A percentile compares a stretch with the other conserved stretches of the same genome.
Conservation (phyloP, 2,113 vertebrate genomes). For the Sarotherodon lohbergeri region DNA sequence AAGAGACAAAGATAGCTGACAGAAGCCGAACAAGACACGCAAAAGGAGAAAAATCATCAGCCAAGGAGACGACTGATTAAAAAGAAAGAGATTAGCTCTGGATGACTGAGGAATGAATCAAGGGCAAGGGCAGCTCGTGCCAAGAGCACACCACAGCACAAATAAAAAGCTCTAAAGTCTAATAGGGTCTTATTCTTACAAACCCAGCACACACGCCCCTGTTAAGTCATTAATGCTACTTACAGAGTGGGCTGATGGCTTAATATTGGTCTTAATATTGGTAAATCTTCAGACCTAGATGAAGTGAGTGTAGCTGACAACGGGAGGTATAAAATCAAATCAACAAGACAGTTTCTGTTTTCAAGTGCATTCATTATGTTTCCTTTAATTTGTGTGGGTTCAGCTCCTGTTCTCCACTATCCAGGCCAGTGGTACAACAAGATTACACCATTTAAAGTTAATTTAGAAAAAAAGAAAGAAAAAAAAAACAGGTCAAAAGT, state of each 20-base stretch:
- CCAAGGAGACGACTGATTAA: slow-evolving; percentile 40
- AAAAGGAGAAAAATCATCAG: slow-evolving; percentile 2
- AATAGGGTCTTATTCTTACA: background rate
- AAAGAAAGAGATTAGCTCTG: slow-evolving; percentile 49
- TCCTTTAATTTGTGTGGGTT: background rate
- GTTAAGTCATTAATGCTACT: background rate
- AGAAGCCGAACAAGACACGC: background rate
- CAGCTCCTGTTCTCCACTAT: background rate
- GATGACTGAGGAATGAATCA: slow-evolving; percentile 31
- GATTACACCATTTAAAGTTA: background rate
- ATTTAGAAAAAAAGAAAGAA: background rate
- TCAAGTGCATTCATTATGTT: background rate
- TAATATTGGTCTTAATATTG: background rate
- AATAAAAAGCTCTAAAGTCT: slow-evolving; percentile 7
- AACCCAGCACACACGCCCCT: background rate
- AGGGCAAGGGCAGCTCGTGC: slow-evolving; percentile 19
- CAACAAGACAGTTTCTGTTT: background rate
- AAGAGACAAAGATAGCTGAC: background rate
- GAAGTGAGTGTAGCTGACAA: background rate
- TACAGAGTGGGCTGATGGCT: background rate
- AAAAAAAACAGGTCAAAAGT: background rate
- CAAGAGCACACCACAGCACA: background rate
- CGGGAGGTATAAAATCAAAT: background rate
- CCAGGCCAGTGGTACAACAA: background rate
- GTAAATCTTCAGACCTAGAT: background rate